Percentiles rank a stretch among this genome's conserved stretches.
These are phyloP conservation scores for Tachycineta bicolor DNA, from an alignment of 2,113 vertebrate genomes.

Conservation along the genomic window DNA sequence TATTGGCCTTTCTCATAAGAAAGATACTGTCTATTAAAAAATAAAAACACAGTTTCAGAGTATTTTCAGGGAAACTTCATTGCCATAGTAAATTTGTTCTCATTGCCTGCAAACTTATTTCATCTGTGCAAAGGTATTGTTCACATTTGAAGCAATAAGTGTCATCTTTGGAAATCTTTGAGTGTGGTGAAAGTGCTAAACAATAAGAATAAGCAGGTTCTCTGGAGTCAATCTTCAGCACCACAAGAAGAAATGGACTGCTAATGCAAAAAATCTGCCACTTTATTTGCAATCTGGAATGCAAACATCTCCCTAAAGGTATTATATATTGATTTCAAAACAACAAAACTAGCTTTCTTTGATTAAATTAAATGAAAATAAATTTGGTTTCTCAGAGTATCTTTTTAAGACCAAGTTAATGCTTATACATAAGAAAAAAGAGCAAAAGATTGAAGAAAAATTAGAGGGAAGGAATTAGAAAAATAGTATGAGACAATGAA, in stretches of 20 bases:
- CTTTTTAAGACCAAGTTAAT: not conserved
- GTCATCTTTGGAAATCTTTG: not conserved
- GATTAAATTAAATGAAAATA: constrained; percentile 30
- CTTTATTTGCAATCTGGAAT: constrained; percentile 13
- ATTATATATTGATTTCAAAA: not conserved
- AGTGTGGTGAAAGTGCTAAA: constrained; percentile 21
- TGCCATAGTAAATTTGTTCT: constrained; percentile 9
- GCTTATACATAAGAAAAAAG: not conserved
- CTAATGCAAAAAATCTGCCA: not conserved
- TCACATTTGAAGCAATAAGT: constrained; percentile 12
- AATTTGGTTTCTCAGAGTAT: not conserved
- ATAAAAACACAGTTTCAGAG: not conserved
- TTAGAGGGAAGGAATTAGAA: not conserved
- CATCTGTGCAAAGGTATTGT: not conserved
- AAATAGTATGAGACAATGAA: not conserved
- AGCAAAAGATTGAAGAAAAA: not conserved
- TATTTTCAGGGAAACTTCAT: constrained; percentile 14
- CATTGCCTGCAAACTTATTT: constrained; percentile 10
- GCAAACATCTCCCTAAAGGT: not conserved
- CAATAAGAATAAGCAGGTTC: constrained; percentile 19
- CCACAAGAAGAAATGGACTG: not conserved
- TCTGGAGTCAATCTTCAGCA: constrained; percentile 17
- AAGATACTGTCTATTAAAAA: not conserved
- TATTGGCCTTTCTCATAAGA: not conserved
- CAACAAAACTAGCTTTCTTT: not conserved